phyloP scores from a whole-genome alignment of 2,113 vertebrate species.

The Aegypius monachus region DNA sequence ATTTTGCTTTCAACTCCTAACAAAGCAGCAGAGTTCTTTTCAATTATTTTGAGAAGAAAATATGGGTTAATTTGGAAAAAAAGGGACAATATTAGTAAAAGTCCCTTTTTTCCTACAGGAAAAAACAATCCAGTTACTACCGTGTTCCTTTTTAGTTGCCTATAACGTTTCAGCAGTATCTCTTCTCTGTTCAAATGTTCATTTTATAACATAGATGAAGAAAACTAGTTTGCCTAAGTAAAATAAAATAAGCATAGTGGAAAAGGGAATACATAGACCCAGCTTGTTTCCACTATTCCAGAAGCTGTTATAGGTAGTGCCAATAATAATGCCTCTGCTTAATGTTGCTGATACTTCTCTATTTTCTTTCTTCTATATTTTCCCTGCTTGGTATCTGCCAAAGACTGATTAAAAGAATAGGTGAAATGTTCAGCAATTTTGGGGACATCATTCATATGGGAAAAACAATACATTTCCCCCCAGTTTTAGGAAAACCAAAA shows the following conservation, averaged over 20 bases:
- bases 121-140: not conserved
- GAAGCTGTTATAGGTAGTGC: not conserved
- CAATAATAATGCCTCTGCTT: not conserved
- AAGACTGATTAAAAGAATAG: not conserved
- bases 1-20: not conserved
- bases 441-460: not conserved
- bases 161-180: not conserved
- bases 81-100: not conserved
- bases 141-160: not conserved
- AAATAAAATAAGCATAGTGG: not conserved
- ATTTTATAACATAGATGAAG: not conserved
- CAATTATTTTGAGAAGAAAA: not conserved
- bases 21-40: not conserved
- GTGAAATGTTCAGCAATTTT: not conserved
- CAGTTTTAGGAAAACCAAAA: not conserved
- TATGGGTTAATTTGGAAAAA: not conserved
- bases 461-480: not conserved
- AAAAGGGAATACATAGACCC: not conserved
- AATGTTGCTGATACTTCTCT: not conserved
- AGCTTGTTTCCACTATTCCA: not conserved
- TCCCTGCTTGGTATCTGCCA: not conserved
- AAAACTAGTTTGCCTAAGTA: not conserved
- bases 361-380: not conserved
- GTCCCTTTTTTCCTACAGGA: not conserved
- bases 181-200: not conserved